Percentiles rank a stretch among this genome's conserved stretches.
phyloP scores from a whole-genome alignment of 35 echinoderm and acorn worm genomes.

The Ophioderma brevispina region DNA sequence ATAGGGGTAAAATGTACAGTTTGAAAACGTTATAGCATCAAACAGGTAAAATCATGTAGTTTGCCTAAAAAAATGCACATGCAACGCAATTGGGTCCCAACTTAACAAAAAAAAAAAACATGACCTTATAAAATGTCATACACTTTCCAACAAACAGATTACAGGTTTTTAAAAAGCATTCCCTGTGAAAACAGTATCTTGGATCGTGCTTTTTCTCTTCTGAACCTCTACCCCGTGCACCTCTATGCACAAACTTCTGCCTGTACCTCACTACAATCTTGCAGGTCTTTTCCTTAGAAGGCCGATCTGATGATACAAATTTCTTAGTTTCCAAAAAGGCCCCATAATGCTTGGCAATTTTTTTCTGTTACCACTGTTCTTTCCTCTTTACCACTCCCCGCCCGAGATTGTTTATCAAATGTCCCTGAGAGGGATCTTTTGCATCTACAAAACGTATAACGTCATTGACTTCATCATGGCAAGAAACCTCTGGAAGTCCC shows the following conservation, averaged over 20 bases:
- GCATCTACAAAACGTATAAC: constrained; percentile 44
- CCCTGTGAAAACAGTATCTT: too few relatives aligned
- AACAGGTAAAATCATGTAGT: too few relatives aligned
- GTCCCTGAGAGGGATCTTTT: constrained; percentile 17
- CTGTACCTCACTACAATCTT: constrained; percentile 48
- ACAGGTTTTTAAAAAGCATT: too few relatives aligned
- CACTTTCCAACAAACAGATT: too few relatives aligned
- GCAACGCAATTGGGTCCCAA: too few relatives aligned
- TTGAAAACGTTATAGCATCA: too few relatives aligned
- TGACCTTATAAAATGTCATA: too few relatives aligned
- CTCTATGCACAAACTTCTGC: constrained; percentile 9
- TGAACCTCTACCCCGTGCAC: constrained; percentile 25
- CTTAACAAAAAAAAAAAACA: too few relatives aligned
- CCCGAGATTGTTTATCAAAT: constrained; percentile 5
- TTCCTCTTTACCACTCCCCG: constrained; percentile 41
- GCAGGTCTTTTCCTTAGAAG: background rate
- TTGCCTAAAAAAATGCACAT: too few relatives aligned
- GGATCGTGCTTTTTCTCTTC: background rate
- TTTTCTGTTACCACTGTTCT: constrained; percentile 66
- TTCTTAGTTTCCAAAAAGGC: constrained; percentile 79
- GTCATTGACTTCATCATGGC: constrained; percentile 12
- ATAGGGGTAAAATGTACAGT: too few relatives aligned
- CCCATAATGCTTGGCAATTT: constrained; percentile 83
- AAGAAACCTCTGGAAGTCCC: constrained; percentile 39
- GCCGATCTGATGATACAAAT: constrained; percentile 18